Percentiles rank a stretch among this genome's conserved stretches.
Evolutionary conservation across 1,140 invertebrate genomes (phyloP).

Genomic region (Ladona fulva): DNA sequence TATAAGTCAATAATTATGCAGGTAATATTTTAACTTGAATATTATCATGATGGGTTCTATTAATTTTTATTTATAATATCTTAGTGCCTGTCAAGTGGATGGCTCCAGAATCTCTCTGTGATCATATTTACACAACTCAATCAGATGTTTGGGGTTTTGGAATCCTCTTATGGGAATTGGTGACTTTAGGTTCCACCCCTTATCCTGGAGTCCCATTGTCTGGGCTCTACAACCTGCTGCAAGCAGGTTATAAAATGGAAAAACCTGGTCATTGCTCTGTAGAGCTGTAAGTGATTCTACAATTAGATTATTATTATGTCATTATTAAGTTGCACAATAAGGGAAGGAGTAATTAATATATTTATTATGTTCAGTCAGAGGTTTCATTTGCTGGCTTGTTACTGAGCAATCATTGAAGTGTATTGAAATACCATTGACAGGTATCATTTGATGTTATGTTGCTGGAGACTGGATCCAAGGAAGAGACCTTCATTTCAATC

Average conservation of each 20-base stretch:
- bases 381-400: not conserved
- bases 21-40: no score
- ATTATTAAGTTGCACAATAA: not conserved
- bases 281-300: not conserved
- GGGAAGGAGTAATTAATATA: not conserved
- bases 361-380: no score
- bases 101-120: slow-evolving; percentile 74
- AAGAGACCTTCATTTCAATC: not conserved
- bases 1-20: no score
- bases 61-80: no score
- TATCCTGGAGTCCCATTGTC: slow-evolving; percentile 72
- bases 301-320: not conserved
- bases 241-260: slow-evolving; percentile 72
- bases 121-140: slow-evolving; percentile 81
- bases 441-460: not conserved
- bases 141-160: slow-evolving; percentile 89
- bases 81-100: slow-evolving; percentile 80
- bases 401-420: not conserved
- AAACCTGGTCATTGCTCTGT: slow-evolving; percentile 41
- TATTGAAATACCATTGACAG: not conserved
- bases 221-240: slow-evolving; percentile 65
- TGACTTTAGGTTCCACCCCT: slow-evolving; percentile 69
- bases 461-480: not conserved
- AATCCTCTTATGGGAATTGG: slow-evolving; percentile 80
- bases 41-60: no score